Evolutionary conservation across 2,113 vertebrate species (phyloP), one percentile per base, ranked within the genome.

Genomic region (Hipposideros armiger): DNA sequence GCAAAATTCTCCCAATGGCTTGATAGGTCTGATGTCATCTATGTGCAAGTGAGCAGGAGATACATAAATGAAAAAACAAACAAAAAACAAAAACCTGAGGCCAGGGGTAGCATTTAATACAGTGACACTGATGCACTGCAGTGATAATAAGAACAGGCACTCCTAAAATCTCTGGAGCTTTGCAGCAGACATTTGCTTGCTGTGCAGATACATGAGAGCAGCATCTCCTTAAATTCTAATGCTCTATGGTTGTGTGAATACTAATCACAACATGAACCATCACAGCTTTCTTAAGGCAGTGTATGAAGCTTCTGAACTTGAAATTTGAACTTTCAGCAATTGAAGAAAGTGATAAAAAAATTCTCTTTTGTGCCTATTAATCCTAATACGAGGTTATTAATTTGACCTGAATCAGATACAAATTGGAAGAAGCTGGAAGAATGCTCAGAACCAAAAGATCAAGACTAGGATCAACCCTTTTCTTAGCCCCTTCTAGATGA

Each of bases 231-330:
- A 26, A 40, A 42, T 90, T 94, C 74, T 42, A 78, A 15, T 14
- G 54, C 56, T 58, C 52, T 22, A 15, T 1, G 3, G 6, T 32
- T 70, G 0, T 17, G 3, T 56, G 36, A 67, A 52, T 74, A 50
- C 24, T 58, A 67, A 82, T 60, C 45, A 56, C 42, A 76, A 52
- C 15, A 67, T 56, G 94, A 90, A 76, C 66, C 73, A 47, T 28
- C n/a, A 56, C 24, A 80, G 22, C 42, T 66, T 94, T 85, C 52
- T 22, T 90, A 78, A 83, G 24, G 67, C 0, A 58, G 32, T 32
- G 84, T 85, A 76, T 77, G 16, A 89, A 73, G 73, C 77, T 54
- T 85, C 60, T 82, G 42, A 77, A 83, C 28, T 74, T 94, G 90
- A 93, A 73, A 87, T 66, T 7, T 76, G 11, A 81, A 76, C n/a